Evolutionary conservation across 92 coral and sea anemone species (phyloP), one percentile per base, ranked within the genome.

Genomic region (Meandrina meandrites): DNA sequence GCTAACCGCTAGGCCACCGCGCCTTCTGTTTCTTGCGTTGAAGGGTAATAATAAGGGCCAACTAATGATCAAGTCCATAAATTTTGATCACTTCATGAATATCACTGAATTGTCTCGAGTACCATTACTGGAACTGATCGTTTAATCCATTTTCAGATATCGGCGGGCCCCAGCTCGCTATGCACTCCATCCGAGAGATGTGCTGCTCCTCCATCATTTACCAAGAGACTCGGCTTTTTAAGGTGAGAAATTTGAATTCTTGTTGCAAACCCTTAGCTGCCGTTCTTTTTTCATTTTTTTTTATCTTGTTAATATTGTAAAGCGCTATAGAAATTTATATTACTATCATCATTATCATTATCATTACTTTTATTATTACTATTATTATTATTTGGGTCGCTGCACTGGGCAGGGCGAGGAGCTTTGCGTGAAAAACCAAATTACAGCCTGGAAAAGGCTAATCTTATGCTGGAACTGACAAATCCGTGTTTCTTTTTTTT

Each of bases 171-270:
- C 99, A 97, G 84, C 93, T 97, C 21, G 88, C 98, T 80, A 97
- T 97, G 99, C 99, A 97, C 76, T 97, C 99, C 9, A 95, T 97
- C 86, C 96, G 98, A 75, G 99, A 97, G 64, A 94, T 97, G 98
- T 95, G 99, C 75, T 95, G 99, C 79, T 79, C 97, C 0, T 95
- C 98, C 2, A 92, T 96, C 22, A 90, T 97, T 37, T 74, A 90
- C 84, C 99, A 97, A 86, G 92, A 96, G 82, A 89, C 93, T 8
- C 88, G 89, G 16, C 92, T 97, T 10, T 97, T 78, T 83, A 97
- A 97, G 99, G 99, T 97, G 80, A 83, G 19, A 37, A 2, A 13
- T 34, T 73, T 28, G 0, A 19, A 35, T 9, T 36, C 42, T n/a
- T n/a, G n/a, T n/a, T n/a, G n/a, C n/a, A n/a, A n/a, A n/a, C n/a